Percentiles rank a stretch among this genome's conserved stretches.
These are phyloP conservation scores for Physella acuta DNA, from an alignment of 1,140 invertebrate genomes.

Conservation along the genomic window DNA sequence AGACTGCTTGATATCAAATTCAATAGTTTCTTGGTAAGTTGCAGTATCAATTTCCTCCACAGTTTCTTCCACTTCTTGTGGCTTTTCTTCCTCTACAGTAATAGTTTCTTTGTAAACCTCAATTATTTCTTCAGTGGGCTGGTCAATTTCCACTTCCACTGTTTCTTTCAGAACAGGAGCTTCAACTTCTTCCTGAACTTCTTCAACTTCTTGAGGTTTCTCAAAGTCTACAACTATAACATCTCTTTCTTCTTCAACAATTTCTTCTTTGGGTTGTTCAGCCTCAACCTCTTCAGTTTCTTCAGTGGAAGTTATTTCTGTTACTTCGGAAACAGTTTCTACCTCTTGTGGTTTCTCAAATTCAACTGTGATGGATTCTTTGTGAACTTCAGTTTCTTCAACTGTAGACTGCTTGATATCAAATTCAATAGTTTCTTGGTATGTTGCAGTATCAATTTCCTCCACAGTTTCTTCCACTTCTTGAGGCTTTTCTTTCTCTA, in stretches of 20 bases:
- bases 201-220: not conserved
- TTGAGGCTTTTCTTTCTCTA: not conserved
- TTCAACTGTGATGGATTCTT: not conserved
- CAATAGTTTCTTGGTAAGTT: not conserved
- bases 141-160: not conserved
- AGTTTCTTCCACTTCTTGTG: not conserved
- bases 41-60: not conserved
- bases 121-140: not conserved
- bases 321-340: not conserved
- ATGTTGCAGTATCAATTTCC: not conserved
- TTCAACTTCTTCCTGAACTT: not conserved
- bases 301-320: not conserved
- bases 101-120: not conserved
- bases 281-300: not conserved
- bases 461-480: not conserved
- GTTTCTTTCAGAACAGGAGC: not conserved
- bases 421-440: not conserved
- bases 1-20: not conserved
- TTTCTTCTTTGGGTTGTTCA: not conserved
- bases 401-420: not conserved
- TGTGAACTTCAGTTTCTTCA: not conserved
- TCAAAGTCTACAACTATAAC: not conserved
- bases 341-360: not conserved
- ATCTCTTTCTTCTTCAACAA: not conserved
- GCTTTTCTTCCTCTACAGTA: not conserved